Evolutionary conservation across 1,140 invertebrate genomes (phyloP), one percentile per base, ranked within the genome.

Genomic region (Eupeodes corollae): DNA sequence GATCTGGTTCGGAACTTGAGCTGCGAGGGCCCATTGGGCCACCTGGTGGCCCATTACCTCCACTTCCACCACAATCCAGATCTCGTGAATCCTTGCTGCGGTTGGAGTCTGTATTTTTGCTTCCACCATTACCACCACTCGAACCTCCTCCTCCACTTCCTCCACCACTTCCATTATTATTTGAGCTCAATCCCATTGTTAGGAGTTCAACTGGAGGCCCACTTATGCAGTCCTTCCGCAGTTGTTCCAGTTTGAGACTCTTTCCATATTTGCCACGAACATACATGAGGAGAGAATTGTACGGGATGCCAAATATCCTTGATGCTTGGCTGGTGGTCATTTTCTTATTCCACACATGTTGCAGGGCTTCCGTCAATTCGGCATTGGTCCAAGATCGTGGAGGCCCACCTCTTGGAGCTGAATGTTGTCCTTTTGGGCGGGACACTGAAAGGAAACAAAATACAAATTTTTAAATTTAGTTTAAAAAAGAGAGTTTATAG

Each of bases 251-350:
- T 58, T 90, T 91, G 16, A 91, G 70, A 54, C 86, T 88, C 63
- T 91, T 91, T 2, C 88, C 88, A 61, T 91, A 91, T 60, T 91
- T 91, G 13, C 88, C 88, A n/a, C 88, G 72, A 6, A 92, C 88
- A 69, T 92, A 92, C 88, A 91, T 91, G 13, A 91, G 73, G 2
- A 92, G 70, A 16, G 86, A 88, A 67, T 92, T 92, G 75, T 92
- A 91, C 1, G 88, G 88, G 42, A 91, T 92, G 6, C 88, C 88
- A 63, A 89, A 91, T 56, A 90, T 86, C 38, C 88, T 71, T 13
- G 86, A 89, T 1, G 88, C 88, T 67, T 91, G 88, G 50, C 86
- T 90, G 1, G 88, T 91, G n/a, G 88, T 91, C 86, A 91, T 91
- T 60, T 89, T 90, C 59, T 90, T 90, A 65, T 90, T 90, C 88